Evolutionary conservation across 30 jellyfish, hydroid and myxozoan species (phyloP), one percentile per base, ranked within the genome.

Genomic region (Aurelia coerulea): DNA sequence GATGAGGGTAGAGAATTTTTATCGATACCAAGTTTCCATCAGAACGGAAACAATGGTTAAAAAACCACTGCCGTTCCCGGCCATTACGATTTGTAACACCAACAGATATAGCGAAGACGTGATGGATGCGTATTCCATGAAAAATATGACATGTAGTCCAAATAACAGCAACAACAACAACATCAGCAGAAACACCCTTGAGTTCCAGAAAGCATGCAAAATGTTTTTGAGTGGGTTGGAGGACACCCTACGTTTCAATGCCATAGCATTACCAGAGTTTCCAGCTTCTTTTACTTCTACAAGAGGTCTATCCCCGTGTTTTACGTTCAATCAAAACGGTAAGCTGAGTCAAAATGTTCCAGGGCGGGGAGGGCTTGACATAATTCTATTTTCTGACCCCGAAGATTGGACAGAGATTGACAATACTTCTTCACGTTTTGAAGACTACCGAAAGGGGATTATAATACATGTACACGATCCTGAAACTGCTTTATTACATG

Each of bases 21-120:
- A 71, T 16, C 42, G 31, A 59, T 63, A 83, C 78, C 81, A 83
- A 39, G 86, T 83, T 15, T 83, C 34, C 63, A 34, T 83, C 72
- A 70, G 73, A 71, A 19, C 80, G 8, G 53, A 39, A 7, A 34
- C 89, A 10, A 79, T 12, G 10, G 53, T 81, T 23, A 18, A 66
- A 64, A 74, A 81, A 19, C 91, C 83, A 18, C 9, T 81, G 58
- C 91, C 84, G 1, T 81, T 81, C 39, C 84, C 91, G 3, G 84
- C 91, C 19, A 71, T 81, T 31, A 68, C 84, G 1, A 66, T 79
- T 18, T 79, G 89, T 70, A 79, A 79, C 12, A 62, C 89, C 14
- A 75, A 79, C 68, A 68, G 89, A 11, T 79, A 41, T 63, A 7
- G 62, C 5, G 73, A 64, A 62, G 52, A 5, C 19, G 41, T 29